A percentile compares a stretch with the other conserved stretches of the same genome.
phyloP scores from a whole-genome alignment of 2,797 vertebrate species.

The Arctocebus calabarensis region DNA sequence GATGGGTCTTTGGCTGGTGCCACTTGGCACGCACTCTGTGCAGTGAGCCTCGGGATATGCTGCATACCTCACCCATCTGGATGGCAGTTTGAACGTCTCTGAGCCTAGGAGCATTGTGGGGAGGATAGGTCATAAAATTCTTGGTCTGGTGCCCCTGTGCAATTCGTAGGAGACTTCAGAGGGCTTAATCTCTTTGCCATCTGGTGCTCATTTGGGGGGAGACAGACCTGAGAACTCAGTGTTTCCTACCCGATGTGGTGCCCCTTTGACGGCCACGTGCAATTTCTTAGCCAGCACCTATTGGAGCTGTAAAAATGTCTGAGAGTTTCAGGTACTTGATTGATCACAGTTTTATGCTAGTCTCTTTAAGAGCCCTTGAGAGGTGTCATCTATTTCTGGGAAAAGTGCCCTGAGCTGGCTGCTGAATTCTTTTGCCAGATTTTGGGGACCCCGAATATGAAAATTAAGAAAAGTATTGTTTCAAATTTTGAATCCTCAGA shows the following conservation, averaged over 20 bases:
- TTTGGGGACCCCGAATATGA: not conserved
- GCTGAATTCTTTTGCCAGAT: not conserved
- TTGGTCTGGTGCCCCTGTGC: not conserved
- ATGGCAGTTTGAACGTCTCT: not conserved
- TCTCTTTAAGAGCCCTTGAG: not conserved
- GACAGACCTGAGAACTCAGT: not conserved
- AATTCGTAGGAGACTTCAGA: constrained; percentile 22
- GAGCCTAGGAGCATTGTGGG: not conserved
- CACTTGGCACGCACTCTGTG: not conserved
- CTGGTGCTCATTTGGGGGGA: not conserved
- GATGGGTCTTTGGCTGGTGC: not conserved
- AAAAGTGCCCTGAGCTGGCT: not conserved
- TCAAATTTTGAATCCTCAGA: not conserved
- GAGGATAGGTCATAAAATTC: not conserved
- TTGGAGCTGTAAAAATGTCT: not conserved
- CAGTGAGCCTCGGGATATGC: not conserved
- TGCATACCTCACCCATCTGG: not conserved
- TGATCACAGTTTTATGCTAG: constrained; percentile 9
- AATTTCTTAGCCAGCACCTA: not conserved
- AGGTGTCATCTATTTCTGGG: not conserved
- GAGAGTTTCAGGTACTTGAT: not conserved
- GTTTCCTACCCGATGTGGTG: not conserved
- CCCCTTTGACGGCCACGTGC: not conserved
- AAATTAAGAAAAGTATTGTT: not conserved
- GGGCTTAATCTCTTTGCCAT: not conserved